These are phyloP conservation scores for Grantiella picta DNA, from an alignment of 2,113 vertebrate genomes.

Conservation along the genomic window DNA sequence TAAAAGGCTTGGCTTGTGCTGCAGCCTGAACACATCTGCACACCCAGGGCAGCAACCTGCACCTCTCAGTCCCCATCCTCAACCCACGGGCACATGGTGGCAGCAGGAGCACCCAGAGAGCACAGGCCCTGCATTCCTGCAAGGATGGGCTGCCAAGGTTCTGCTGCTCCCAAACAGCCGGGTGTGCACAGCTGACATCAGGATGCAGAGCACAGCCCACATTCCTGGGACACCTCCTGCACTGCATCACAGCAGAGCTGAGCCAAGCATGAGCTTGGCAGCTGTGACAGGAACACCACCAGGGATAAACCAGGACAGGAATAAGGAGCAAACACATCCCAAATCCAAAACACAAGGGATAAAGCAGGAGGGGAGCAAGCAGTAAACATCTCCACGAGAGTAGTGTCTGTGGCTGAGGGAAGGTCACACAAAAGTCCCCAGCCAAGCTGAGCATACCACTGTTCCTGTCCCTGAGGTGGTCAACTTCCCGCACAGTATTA, in stretches of 20 bases:
- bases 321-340: neutral
- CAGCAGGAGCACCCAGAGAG: neutral
- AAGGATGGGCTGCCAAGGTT: neutral
- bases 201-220: neutral
- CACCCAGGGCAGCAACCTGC: neutral
- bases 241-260: neutral
- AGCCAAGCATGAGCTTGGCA: neutral
- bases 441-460: slow-evolving; percentile 78
- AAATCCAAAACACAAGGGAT: neutral
- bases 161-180: neutral
- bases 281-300: neutral
- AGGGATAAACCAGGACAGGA: neutral
- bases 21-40: neutral
- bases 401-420: neutral
- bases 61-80: neutral
- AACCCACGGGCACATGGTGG: neutral
- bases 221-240: neutral
- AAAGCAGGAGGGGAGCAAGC: neutral
- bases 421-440: rapidly evolving
- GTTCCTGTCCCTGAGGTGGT: slow-evolving; percentile 99
- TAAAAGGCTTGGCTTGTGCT: neutral
- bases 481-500: slow-evolving; percentile 99
- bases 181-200: neutral
- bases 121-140: neutral
- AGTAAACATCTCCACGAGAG: neutral